A percentile compares a stretch with the other conserved stretches of the same genome.
phyloP scores from a whole-genome alignment of 2,888 invertebrate genomes.

The Caradrina kadenii region DNA sequence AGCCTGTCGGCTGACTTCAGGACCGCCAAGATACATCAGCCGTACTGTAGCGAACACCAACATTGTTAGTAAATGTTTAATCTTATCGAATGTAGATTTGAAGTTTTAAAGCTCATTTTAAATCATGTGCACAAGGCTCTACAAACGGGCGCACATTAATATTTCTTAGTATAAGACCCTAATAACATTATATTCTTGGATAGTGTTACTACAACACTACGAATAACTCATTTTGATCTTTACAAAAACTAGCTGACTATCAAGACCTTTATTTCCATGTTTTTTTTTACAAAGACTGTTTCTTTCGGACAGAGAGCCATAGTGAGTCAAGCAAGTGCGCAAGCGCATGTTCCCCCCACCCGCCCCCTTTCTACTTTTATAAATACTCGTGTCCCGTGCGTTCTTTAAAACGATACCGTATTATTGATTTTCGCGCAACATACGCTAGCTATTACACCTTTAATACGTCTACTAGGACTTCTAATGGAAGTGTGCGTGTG shows the following conservation, averaged over 20 bases:
- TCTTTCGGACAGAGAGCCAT: background rate
- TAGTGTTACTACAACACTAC: slow-evolving; percentile 32
- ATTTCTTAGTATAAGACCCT: slow-evolving; percentile 3
- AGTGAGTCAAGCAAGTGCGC: background rate
- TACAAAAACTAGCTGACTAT: slow-evolving; percentile 23
- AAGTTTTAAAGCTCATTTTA: slow-evolving; percentile 36
- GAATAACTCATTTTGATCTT: slow-evolving; percentile 28
- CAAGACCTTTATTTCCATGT: slow-evolving; percentile 6
- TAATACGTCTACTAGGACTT: background rate
- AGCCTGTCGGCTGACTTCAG: too few species aligned
- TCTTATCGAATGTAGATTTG: slow-evolving; percentile 32
- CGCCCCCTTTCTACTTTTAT: too few species aligned
- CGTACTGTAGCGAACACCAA: too few species aligned
- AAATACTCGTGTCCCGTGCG: too few species aligned
- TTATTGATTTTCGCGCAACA: too few species aligned
- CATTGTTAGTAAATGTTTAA: slow-evolving; percentile 8
- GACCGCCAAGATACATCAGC: too few species aligned
- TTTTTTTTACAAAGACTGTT: too few species aligned
- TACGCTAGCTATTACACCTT: background rate
- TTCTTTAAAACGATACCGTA: too few species aligned
- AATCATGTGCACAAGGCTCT: slow-evolving; percentile 6
- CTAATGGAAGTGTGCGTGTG: slow-evolving; percentile 39
- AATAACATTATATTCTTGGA: slow-evolving; percentile 37
- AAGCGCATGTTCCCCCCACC: too few species aligned
- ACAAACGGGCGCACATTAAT: slow-evolving; percentile 46